Evolutionary conservation across 2,113 vertebrate genomes (phyloP).

Genomic region (Podiceps cristatus): DNA sequence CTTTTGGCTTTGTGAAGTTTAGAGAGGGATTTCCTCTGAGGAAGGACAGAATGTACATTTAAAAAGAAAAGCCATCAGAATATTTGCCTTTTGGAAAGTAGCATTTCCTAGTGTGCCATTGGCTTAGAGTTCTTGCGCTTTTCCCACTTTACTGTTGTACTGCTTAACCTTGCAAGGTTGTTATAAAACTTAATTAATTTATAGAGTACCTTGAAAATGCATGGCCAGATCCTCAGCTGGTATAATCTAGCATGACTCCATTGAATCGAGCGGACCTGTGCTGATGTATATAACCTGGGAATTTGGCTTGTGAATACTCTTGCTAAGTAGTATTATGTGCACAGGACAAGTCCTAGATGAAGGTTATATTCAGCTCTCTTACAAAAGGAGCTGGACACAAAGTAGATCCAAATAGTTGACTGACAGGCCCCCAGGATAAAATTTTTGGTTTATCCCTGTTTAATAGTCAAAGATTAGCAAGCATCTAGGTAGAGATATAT

Average conservation of each 20-base stretch:
- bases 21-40: background rate
- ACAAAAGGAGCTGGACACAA: background rate
- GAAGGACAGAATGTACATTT: background rate
- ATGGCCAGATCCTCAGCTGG: background rate
- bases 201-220: background rate
- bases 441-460: conserved; percentile 53
- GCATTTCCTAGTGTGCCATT: background rate
- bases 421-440: background rate
- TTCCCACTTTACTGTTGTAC: background rate
- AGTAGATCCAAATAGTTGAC: conserved; percentile 5
- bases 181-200: conserved; percentile 14
- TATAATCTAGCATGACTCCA: background rate
- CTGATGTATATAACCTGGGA: background rate
- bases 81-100: background rate
- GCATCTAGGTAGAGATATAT: conserved; percentile 64
- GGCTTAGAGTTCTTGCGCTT: background rate
- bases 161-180: background rate
- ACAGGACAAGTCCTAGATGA: background rate
- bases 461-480: conserved; percentile 57
- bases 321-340: background rate
- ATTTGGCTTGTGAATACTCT: background rate
- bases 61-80: background rate
- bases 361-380: background rate
- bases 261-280: background rate
- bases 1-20: background rate